phyloP scores from a whole-genome alignment of 2,113 vertebrate genomes.

The Ellobius talpinus region DNA sequence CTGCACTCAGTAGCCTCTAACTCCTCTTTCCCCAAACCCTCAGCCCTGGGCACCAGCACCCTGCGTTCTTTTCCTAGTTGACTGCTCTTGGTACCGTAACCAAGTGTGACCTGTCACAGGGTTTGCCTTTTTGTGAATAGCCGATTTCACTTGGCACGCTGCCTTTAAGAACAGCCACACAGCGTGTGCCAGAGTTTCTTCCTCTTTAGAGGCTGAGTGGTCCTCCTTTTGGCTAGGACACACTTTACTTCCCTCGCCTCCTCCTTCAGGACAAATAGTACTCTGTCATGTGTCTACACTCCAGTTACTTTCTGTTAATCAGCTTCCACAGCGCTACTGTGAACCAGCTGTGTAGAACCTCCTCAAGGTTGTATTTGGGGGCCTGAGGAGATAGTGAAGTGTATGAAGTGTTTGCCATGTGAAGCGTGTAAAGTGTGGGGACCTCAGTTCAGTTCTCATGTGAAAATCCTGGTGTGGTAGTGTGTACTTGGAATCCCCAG shows the following conservation, averaged over 20 bases:
- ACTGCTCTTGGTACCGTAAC: not conserved
- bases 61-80: not conserved
- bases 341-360: not conserved
- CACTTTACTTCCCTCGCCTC: not conserved
- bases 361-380: not conserved
- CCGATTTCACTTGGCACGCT: not conserved
- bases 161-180: not conserved
- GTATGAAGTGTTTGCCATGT: not conserved
- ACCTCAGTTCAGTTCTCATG: not conserved
- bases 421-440: not conserved
- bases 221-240: not conserved
- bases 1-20: not conserved
- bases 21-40: not conserved
- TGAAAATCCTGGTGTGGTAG: not conserved
- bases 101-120: not conserved
- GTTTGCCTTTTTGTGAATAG: not conserved
- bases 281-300: rapidly evolving
- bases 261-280: not conserved
- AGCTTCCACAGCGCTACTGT: not conserved
- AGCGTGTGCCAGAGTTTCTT: not conserved
- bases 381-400: not conserved
- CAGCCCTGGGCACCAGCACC: not conserved
- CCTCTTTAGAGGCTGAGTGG: not conserved
- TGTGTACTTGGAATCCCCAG: not conserved
- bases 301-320: no score